These are phyloP conservation scores for Eremobia ochroleuca DNA, from an alignment of 2,888 invertebrate species.

Conservation along the genomic window DNA sequence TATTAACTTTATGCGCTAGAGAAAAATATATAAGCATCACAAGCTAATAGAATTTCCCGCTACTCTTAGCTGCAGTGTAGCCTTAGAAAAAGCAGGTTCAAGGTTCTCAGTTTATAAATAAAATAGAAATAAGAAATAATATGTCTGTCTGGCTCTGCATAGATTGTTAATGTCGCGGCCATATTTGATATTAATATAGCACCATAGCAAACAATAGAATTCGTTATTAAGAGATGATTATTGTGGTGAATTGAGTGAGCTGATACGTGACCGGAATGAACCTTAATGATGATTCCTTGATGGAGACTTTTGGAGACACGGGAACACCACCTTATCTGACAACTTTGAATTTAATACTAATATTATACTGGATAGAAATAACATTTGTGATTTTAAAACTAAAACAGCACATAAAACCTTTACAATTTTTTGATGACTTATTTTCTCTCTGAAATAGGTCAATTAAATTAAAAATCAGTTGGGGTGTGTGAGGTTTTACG, in stretches of 20 bases:
- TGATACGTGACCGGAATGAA: slow-evolving; percentile 77
- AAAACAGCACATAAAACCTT: too few species aligned
- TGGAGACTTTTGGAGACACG: not conserved
- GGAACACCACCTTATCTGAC: slow-evolving; percentile 10
- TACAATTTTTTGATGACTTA: too few species aligned
- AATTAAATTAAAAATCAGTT: too few species aligned
- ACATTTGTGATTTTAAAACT: not conserved
- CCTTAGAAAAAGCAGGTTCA: not conserved
- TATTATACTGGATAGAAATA: not conserved
- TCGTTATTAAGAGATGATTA: slow-evolving; percentile 77
- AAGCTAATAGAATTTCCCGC: not conserved
- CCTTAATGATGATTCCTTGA: slow-evolving; percentile 28
- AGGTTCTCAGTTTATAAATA: not conserved
- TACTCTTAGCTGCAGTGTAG: not conserved
- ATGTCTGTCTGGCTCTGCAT: slow-evolving; percentile 3
- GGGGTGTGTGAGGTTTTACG: too few species aligned
- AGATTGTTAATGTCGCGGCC: slow-evolving; percentile 11
- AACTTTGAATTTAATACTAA: not conserved
- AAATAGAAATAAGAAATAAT: slow-evolving; percentile 20
- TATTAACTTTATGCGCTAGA: not conserved
- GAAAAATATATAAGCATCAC: slow-evolving; percentile 5
- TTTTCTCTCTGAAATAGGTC: too few species aligned
- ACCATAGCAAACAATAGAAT: slow-evolving; percentile 75
- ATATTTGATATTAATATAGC: slow-evolving; percentile 45
- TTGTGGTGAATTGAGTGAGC: slow-evolving; percentile 70